Evolutionary conservation across 2,797 vertebrate genomes (phyloP), one percentile per base, ranked within the genome.

Genomic region (Natrix natrix): DNA sequence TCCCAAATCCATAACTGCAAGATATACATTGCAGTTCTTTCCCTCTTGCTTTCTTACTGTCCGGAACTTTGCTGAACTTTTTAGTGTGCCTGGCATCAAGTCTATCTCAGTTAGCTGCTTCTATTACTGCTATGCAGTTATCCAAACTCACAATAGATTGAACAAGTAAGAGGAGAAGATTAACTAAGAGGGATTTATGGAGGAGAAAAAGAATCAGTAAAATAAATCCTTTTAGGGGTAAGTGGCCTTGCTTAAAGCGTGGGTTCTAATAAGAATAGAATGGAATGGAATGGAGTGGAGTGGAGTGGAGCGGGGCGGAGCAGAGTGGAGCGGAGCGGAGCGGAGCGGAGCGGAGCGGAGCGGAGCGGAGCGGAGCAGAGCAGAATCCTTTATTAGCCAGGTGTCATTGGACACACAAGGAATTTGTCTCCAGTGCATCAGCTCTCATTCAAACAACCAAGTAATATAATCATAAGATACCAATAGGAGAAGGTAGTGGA

Each of bases 141-240:
- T 87, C 78, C 91, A 89, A 95, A 94, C 92, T 94, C 88, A 59
- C 95, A 92, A 92, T 87, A 92, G 56, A 91, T 52, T 93, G 92
- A 94, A 92, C 37, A 78, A 37, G 61, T 74, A 16, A 93, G 92
- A 91, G 95, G 94, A 91, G 94, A 95, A 96, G 93, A 96, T 96
- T 97, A 97, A 96, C 94, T 95, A 94, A 95, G 94, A 96, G 93
- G 96, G 96, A 97, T 97, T 96, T 96, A 94, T 90, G 93, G 60
- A 4, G 59, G 7, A 93, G 92, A 92, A 88, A 90, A 66, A 91
- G 60, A 92, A 74, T 95, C 88, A 91, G 94, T 94, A 96, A 96
- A 95, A 93, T 0, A 2, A 90, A 95, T 94, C 66, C 69, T 91
- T 94, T 91, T 94, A 94, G 94, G 91, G 93, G 95, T 87, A 94